A percentile compares a stretch with the other conserved stretches of the same genome.
phyloP scores from a whole-genome alignment of 2,888 invertebrate species.

The Euzophera pinguis region DNA sequence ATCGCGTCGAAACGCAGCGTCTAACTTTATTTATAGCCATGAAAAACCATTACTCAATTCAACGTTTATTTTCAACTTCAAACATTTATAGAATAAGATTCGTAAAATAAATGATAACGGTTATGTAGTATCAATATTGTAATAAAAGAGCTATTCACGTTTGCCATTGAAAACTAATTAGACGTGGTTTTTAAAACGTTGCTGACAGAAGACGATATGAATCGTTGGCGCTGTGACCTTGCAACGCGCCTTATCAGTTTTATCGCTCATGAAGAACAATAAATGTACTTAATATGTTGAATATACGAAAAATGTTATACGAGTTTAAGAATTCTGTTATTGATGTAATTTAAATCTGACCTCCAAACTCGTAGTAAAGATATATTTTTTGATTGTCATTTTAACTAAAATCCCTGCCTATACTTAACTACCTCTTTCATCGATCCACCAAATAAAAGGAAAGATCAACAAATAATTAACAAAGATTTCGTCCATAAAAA shows the following conservation, averaged over 20 bases:
- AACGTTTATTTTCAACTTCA: neutral
- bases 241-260: neutral
- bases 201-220: neutral
- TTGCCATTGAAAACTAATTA: constrained; percentile 3
- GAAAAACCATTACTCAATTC: neutral
- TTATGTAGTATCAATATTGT: neutral
- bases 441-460: no score
- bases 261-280: neutral
- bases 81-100: neutral
- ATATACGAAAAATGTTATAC: neutral
- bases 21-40: neutral
- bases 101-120: neutral
- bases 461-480: no score
- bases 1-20: neutral
- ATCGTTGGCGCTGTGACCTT: neutral
- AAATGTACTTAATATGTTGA: no score
- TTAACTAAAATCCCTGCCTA: no score
- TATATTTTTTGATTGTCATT: no score
- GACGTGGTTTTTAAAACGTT: neutral
- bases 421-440: no score
- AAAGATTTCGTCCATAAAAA: neutral
- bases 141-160: neutral
- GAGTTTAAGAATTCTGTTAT: no score
- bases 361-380: no score
- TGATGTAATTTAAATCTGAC: no score